phyloP scores from a whole-genome alignment of 2,888 invertebrate species.

The Diarsia dahlii region DNA sequence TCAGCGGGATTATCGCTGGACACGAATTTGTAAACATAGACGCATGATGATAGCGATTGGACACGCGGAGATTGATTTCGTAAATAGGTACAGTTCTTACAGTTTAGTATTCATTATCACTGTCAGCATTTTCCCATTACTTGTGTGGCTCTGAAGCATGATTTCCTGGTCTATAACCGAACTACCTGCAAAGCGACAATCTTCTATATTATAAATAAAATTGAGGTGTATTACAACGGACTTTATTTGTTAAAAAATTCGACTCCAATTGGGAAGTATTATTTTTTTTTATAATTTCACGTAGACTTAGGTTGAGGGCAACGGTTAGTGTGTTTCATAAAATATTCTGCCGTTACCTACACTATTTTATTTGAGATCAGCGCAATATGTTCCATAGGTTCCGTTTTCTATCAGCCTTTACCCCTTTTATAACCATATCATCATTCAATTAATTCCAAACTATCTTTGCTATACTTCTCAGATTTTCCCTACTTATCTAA shows the following conservation, averaged over 20 bases:
- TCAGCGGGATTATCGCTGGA: constrained; percentile 70
- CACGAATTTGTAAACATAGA: constrained; percentile 38
- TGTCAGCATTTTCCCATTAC: too few species aligned
- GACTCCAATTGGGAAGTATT: too few species aligned
- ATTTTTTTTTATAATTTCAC: too few species aligned
- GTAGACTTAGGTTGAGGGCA: too few species aligned
- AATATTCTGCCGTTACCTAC: too few species aligned
- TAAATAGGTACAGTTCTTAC: background rate
- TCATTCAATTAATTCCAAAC: background rate
- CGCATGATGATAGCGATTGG: constrained; percentile 32
- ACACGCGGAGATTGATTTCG: constrained; percentile 24
- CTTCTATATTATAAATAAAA: too few species aligned
- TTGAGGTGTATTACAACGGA: too few species aligned
- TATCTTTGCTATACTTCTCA: background rate
- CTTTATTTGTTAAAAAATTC: too few species aligned
- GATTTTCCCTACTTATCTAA: background rate
- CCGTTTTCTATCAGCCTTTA: background rate
- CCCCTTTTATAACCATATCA: background rate
- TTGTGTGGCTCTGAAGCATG: too few species aligned
- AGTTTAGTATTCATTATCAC: background rate
- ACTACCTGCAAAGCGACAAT: too few species aligned
- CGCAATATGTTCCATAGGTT: background rate
- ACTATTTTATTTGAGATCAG: background rate
- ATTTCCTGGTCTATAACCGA: too few species aligned
- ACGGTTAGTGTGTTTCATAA: too few species aligned